These are phyloP conservation scores for Argyrosomus japonicus DNA, from an alignment of 2,113 vertebrate genomes.

Conservation along the genomic window DNA sequence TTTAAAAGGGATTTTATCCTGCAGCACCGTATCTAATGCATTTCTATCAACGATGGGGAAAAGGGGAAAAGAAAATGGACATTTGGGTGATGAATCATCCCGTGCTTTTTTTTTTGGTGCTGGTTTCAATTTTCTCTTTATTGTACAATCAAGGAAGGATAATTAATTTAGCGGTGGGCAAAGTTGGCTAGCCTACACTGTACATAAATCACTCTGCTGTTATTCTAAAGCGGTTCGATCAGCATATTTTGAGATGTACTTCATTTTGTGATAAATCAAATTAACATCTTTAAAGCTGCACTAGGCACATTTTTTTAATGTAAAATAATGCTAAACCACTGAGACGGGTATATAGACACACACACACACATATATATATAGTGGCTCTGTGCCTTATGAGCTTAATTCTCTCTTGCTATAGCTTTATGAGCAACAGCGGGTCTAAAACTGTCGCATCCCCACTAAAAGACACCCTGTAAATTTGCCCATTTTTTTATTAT, in stretches of 20 bases:
- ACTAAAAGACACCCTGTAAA: slow-evolving; percentile 7
- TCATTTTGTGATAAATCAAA: slow-evolving; percentile 59
- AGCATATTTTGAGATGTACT: slow-evolving; percentile 56
- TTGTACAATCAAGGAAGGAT: slow-evolving; percentile 62
- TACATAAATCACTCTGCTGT: slow-evolving; percentile 59
- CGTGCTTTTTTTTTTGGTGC: slow-evolving; percentile 12
- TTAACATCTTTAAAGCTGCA: slow-evolving; percentile 35
- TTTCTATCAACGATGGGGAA: background rate
- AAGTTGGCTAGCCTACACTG: slow-evolving; percentile 37
- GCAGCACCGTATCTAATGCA: slow-evolving; percentile 28
- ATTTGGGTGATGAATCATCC: slow-evolving; percentile 57
- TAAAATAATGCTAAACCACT: slow-evolving; percentile 7
- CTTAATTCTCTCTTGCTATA: background rate
- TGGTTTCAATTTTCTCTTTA: slow-evolving; percentile 64
- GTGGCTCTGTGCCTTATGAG: background rate
- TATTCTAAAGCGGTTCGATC: slow-evolving; percentile 52
- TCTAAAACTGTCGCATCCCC: background rate
- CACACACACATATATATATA: background rate
- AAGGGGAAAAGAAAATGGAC: slow-evolving; percentile 27
- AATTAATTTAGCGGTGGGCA: slow-evolving; percentile 65
- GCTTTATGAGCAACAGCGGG: background rate
- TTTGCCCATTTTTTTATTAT: slow-evolving; percentile 7
- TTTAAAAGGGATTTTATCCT: slow-evolving; percentile 40
- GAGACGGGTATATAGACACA: too few relatives aligned
- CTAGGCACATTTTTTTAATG: background rate